These are phyloP conservation scores for Cephus runcator DNA, from an alignment of 2,888 invertebrate species.

Conservation along the genomic window DNA sequence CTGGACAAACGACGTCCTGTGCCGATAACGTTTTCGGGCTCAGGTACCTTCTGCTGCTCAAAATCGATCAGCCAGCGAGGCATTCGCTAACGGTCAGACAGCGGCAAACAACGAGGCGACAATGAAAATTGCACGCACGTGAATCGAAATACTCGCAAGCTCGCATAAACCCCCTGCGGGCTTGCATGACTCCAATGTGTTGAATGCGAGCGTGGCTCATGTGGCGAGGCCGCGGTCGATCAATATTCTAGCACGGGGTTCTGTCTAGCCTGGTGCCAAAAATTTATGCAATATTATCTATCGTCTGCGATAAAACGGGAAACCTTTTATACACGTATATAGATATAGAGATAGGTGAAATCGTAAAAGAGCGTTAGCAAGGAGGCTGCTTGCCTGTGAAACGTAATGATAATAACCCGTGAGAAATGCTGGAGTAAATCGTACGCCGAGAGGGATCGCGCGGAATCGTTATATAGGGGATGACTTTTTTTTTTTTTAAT, in stretches of 20 bases:
- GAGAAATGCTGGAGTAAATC: not conserved
- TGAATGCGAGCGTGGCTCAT: not conserved
- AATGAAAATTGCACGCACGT: constrained; percentile 26
- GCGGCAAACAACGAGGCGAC: constrained; percentile 14
- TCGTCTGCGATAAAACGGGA: not conserved
- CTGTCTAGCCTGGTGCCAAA: constrained; percentile 13
- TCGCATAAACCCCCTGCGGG: not conserved
- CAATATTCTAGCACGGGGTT: constrained; percentile 16
- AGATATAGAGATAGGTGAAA: not conserved
- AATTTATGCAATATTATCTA: constrained; percentile 18
- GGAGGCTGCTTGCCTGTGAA: not conserved
- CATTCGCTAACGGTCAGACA: not conserved
- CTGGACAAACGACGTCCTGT: not conserved
- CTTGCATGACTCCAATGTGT: constrained; percentile 15
- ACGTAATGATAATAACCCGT: not conserved
- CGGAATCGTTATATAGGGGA: not conserved
- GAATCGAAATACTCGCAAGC: constrained; percentile 11
- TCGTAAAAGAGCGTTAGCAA: not conserved
- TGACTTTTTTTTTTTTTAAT: not conserved
- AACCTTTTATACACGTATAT: not conserved
- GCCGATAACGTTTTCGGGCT: not conserved
- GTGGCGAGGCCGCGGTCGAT: not conserved
- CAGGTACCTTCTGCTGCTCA: not conserved
- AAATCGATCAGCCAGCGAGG: not conserved
- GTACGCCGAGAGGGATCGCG: not conserved